Conservation (phyloP, 2,888 invertebrate species). For the Helicoverpa assulta region DNA sequence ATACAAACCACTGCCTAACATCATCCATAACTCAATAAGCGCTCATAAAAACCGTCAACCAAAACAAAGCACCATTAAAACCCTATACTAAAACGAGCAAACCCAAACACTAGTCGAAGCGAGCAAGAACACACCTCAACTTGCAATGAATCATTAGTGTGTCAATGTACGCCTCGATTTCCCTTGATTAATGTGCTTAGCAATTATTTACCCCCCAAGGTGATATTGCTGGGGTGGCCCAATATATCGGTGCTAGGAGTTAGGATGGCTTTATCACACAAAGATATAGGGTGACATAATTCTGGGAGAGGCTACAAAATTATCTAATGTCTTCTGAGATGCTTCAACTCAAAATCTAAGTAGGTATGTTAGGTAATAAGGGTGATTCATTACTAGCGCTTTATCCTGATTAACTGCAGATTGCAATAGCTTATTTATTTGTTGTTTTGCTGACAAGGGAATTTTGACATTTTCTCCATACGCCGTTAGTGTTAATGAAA, state of each 20-base stretch:
- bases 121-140: slow-evolving; percentile 40
- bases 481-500: too few relatives aligned
- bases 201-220: slow-evolving; percentile 71
- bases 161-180: slow-evolving; percentile 69
- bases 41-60: neutral
- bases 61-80: neutral
- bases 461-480: too few relatives aligned
- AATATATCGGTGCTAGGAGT: slow-evolving; percentile 40
- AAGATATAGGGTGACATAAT: slow-evolving; percentile 4
- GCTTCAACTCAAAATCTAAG: too few relatives aligned
- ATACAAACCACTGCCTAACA: too few relatives aligned
- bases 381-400: too few relatives aligned
- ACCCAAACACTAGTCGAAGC: slow-evolving; percentile 4
- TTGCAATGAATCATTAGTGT: slow-evolving; percentile 71
- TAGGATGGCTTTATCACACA: slow-evolving; percentile 17
- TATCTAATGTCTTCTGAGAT: too few relatives aligned
- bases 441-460: too few relatives aligned
- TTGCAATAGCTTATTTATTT: too few relatives aligned
- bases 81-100: slow-evolving; percentile 24
- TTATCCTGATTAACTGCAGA: too few relatives aligned
- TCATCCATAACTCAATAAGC: neutral
- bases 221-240: slow-evolving; percentile 44
- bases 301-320: neutral
- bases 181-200: slow-evolving; percentile 70
- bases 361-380: too few relatives aligned